phyloP scores from a whole-genome alignment of 64 coral and sea anemone genomes.

The Montipora capricornis region DNA sequence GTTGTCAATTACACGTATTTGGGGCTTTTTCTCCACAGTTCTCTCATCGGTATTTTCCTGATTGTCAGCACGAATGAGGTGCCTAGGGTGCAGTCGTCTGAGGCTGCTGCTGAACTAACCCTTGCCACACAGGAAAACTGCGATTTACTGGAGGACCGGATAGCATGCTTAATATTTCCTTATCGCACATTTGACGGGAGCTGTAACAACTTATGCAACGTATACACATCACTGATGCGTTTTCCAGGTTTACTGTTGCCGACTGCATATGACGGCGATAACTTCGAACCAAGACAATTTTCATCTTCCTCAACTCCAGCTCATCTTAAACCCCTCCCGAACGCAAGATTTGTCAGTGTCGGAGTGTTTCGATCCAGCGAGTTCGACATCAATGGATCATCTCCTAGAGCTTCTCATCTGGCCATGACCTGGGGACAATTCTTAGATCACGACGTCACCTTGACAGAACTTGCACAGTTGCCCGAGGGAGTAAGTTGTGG shows the following conservation, averaged over 20 bases:
- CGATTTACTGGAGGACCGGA: background rate
- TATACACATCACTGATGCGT: background rate
- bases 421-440: conserved; percentile 65
- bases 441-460: conserved; percentile 49
- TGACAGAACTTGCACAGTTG: background rate
- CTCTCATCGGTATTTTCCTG: background rate
- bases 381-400: no score
- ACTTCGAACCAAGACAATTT: background rate
- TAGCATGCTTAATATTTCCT: background rate
- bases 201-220: conserved; percentile 50
- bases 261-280: background rate
- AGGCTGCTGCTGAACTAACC: background rate
- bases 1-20: no score
- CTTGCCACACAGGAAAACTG: background rate
- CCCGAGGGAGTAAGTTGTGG: background rate
- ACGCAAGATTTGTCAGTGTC: background rate
- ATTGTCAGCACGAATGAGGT: background rate
- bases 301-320: no score
- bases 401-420: conserved; percentile 21
- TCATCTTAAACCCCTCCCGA: background rate
- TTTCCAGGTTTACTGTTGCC: background rate
- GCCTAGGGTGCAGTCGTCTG: background rate
- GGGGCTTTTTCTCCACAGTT: background rate
- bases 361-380: background rate
- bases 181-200: conserved; percentile 37